Base-by-base conservation (phyloP, 2,888 invertebrate species). In the Plemyria rubiginata region DNA sequence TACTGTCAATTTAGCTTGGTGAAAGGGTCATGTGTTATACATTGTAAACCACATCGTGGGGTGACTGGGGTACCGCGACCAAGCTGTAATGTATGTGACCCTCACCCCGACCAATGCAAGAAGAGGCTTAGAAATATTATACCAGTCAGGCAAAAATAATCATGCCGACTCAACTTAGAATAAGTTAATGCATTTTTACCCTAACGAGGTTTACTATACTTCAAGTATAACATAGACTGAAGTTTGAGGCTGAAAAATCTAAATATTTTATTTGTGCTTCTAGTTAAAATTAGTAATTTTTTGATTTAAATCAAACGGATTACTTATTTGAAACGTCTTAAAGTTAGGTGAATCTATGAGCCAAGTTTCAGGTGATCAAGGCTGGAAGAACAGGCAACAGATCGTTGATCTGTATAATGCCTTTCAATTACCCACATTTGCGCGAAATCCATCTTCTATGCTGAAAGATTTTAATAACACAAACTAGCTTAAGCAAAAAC, bases 61-160 rank as follows among this genome's bases (percentile, higher is more conserved):
- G 32, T 32, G 32, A 1, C 8, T 22, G 22, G 1, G 4, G n/a
- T n/a, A n/a, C 36, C 36, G 36, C 36, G 8, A 2, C 8, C 8
- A n/a, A n/a, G n/a, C 36, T 9, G 7, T 36, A 38, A 38, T 38
- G 36, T 38, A 11, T 11, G 36, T 9, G 6, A 38, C 3, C 36
- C 11, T 7, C 11, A 16, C 32, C 36, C 11, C 12, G 45, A 16
- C 7, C n/a, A 11, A 36, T 32, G 29, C 8, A 22, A 36, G 54
- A 16, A 50, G 51, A 15, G n/a, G 28, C 52, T n/a, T 12, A 32
- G 4, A 32, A 48, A 13, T 59, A 41, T 48, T 28, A 6, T 40
- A 8, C 40, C 29, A 43, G 43, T 29, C 8, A 49, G 9, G 9
- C n/a, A 49, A 0, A 32, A 29, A 22, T 8, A 28, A 49, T 38